phyloP scores from a whole-genome alignment of 2,113 vertebrate genomes.

The Mastomys coucha region DNA sequence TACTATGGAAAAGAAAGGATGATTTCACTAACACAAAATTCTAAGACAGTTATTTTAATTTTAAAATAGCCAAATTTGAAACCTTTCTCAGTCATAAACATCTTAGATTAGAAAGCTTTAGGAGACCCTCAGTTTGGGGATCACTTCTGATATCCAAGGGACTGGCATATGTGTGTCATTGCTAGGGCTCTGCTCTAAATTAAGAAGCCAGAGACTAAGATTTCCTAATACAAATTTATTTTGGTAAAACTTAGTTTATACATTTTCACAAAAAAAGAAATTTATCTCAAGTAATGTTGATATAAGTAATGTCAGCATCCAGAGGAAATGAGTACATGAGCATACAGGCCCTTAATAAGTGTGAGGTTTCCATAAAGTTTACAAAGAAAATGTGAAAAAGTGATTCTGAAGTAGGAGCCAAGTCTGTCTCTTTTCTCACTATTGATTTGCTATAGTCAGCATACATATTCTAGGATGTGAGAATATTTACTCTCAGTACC shows the following conservation, averaged over 20 bases:
- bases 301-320: not conserved
- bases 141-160: not conserved
- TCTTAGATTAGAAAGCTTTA: not conserved
- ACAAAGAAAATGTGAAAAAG: not conserved
- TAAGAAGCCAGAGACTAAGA: not conserved
- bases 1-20: not conserved
- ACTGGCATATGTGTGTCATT: not conserved
- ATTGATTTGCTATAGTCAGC: not conserved
- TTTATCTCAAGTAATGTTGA: not conserved
- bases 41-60: not conserved
- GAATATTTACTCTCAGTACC: not conserved
- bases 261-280: not conserved
- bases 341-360: not conserved
- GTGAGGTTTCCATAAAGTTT: not conserved
- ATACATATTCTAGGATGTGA: not conserved
- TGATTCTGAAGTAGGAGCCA: not conserved
- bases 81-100: not conserved
- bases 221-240: constrained; percentile 20
- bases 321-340: not conserved
- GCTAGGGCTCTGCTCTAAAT: not conserved
- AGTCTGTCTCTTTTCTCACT: not conserved
- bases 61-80: constrained; percentile 4
- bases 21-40: constrained; percentile 32
- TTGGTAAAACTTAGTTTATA: constrained; percentile 3
- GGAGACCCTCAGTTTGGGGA: not conserved